Evolutionary conservation across 2,113 vertebrate species (phyloP), one percentile per base, ranked within the genome.

Genomic region (Rutilus rutilus): DNA sequence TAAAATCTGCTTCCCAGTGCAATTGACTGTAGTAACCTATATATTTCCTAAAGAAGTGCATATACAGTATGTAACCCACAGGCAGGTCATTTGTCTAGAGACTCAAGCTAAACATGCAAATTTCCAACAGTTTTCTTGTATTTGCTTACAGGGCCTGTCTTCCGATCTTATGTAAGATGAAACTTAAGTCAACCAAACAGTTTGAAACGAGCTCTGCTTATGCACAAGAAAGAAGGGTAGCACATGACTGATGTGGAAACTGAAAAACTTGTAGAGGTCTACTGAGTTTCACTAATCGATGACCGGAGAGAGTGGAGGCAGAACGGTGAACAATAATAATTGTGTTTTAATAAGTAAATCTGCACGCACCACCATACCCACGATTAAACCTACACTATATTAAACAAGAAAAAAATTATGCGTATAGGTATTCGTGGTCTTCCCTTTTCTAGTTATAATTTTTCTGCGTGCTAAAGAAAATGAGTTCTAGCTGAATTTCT

Each of bases 71-170:
- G 25, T 50, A 15, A 54, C 52, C 39, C 39, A 30, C 78, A 81
- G 15, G 14, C 25, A 12, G 45, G 6, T 15, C 2, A 33, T 30
- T 30, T 82, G 23, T 82, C 62, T 67, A 65, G 1, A 19, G 27
- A 54, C 47, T 77, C 8, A 5, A 33, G 27, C 1, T 33, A 5
- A 67, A 82, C 45, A 82, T 67, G 80, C 62, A 69, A 82, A 82
- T 69, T 81, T 30, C 14, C 57, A 62, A 62, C 78, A 62, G 57
- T 9, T 36, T 62, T 17, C 21, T 14, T 50, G 25, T 67, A 81
- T 81, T 81, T 81, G 78, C n/a, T 65, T 81, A 50, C 60, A 50
- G 60, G 78, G 60, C 60, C 17, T 81, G 57, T 65, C 39, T 65
- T 81, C 23, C 23, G n/a, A 15, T 17, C 19, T 77, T 30, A 9